phyloP scores from a whole-genome alignment of 2,113 vertebrate genomes.

The Pardalotus punctatus region DNA sequence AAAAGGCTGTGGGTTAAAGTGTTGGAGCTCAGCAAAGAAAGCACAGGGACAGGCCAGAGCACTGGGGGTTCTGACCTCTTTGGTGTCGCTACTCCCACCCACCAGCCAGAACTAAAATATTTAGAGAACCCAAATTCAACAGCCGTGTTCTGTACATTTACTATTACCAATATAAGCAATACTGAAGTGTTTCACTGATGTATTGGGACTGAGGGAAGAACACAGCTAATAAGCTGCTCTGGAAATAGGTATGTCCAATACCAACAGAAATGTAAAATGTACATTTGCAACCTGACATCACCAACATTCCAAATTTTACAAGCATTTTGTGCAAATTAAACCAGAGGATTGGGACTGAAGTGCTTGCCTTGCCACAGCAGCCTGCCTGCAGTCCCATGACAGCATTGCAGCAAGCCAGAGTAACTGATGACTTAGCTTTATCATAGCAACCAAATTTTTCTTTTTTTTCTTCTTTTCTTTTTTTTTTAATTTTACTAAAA shows the following conservation, averaged over 20 bases:
- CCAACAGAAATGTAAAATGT: background rate
- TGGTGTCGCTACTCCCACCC: background rate
- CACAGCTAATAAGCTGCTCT: background rate
- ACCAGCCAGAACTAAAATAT: background rate
- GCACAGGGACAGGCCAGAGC: background rate
- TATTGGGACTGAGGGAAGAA: background rate
- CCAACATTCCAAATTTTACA: background rate
- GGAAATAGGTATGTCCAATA: background rate
- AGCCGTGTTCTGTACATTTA: background rate
- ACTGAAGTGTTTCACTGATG: background rate
- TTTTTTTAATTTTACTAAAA: background rate
- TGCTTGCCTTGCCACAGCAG: background rate
- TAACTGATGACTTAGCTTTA: constrained; percentile 2
- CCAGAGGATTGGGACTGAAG: background rate
- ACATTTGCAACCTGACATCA: background rate
- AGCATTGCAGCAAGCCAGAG: background rate
- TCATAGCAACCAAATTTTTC: constrained; percentile 1
- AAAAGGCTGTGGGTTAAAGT: background rate
- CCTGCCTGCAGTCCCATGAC: background rate
- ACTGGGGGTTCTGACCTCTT: background rate
- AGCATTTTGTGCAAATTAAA: background rate
- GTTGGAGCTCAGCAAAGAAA: background rate
- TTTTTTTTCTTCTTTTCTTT: background rate
- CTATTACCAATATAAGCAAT: background rate
- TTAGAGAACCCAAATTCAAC: background rate